These are phyloP conservation scores for Yoshiicerus persimilis DNA, from an alignment of 1,140 invertebrate species.

Conservation along the genomic window DNA sequence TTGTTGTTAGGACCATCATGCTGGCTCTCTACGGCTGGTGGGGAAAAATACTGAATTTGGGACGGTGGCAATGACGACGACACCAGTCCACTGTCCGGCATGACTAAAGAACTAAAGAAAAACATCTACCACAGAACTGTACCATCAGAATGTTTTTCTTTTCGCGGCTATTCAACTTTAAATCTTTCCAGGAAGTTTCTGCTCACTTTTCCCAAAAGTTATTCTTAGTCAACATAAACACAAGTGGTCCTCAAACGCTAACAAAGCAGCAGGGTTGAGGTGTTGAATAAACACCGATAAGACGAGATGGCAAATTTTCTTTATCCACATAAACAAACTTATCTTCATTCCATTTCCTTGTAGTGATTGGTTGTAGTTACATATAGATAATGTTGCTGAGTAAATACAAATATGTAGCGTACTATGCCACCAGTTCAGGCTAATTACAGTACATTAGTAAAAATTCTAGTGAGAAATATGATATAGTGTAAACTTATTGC, in stretches of 20 bases:
- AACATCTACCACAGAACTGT: background rate
- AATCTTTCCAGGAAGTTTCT: background rate
- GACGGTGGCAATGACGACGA: constrained; percentile 24
- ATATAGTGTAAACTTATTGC: background rate
- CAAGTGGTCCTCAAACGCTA: background rate
- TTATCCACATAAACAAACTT: background rate
- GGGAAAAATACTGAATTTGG: constrained; percentile 22
- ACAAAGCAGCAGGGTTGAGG: no score
- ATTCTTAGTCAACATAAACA: background rate
- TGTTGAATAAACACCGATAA: background rate
- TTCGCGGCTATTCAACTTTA: background rate
- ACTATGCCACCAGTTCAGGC: background rate
- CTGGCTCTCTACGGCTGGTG: background rate
- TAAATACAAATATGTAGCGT: no score
- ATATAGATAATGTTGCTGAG: no score
- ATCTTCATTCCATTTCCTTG: background rate
- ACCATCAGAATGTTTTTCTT: background rate
- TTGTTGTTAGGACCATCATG: constrained; percentile 10
- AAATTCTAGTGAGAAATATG: background rate
- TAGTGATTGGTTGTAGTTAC: no score
- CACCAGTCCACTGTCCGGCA: constrained; percentile 40
- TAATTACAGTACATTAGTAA: background rate
- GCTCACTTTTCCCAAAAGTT: background rate
- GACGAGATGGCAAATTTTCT: background rate
- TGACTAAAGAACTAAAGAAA: background rate